A percentile compares a stretch with the other conserved stretches of the same genome.
phyloP scores from a whole-genome alignment of 2,888 invertebrate genomes.

The Diplolepis rosae region DNA sequence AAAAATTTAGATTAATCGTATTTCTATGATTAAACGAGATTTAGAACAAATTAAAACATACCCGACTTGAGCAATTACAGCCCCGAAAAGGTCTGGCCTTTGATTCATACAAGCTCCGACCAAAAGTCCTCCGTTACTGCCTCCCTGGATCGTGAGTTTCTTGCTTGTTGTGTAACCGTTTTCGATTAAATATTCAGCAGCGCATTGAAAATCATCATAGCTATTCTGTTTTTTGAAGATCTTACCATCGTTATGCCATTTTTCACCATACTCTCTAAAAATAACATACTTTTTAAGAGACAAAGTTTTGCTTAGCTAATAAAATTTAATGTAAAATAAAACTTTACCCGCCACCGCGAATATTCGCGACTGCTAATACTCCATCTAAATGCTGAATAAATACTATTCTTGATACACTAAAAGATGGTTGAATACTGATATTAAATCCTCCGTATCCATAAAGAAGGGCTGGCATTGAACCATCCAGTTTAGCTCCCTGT shows the following conservation, averaged over 20 bases:
- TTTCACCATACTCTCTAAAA: constrained; percentile 95
- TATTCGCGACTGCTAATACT: constrained; percentile 92
- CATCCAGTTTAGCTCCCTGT: constrained; percentile 80
- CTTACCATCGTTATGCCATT: constrained; percentile 96
- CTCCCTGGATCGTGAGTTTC: constrained; percentile 92
- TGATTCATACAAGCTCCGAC: constrained; percentile 97
- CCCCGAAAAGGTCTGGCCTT: constrained; percentile 94
- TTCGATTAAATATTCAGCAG: constrained; percentile 89
- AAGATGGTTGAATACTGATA: constrained; percentile 91
- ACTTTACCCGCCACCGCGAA: constrained; percentile 93
- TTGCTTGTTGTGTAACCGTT: constrained; percentile 85
- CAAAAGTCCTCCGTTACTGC: constrained; percentile 97
- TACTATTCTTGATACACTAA: constrained; percentile 89
- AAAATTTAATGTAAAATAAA: constrained; percentile 26
- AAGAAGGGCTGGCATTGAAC: constrained; percentile 87
- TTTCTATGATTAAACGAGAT: not conserved
- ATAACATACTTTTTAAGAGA: constrained; percentile 31
- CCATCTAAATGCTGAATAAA: constrained; percentile 94
- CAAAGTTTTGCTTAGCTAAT: constrained; percentile 23
- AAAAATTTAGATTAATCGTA: not conserved
- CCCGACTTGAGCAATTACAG: constrained; percentile 93
- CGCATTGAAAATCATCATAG: constrained; percentile 96
- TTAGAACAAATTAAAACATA: constrained; percentile 35
- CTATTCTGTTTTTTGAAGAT: constrained; percentile 96
- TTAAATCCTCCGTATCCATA: constrained; percentile 99